Percentiles rank a stretch among this genome's conserved stretches.
These are phyloP conservation scores for Arrhamphus sclerolepis DNA, from an alignment of 2,797 vertebrate species.

Conservation along the genomic window DNA sequence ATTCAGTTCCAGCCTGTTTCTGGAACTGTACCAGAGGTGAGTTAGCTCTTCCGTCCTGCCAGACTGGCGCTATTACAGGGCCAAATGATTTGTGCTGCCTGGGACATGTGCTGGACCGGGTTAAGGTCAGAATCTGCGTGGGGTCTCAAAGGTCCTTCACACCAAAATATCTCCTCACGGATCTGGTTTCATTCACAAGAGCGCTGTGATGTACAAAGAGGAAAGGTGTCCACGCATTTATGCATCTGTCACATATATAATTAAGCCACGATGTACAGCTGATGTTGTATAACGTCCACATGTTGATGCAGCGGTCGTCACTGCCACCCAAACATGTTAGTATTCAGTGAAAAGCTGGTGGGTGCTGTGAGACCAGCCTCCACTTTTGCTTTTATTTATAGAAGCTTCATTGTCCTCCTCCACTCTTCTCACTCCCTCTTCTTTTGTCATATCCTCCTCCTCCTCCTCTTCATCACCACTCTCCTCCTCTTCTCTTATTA, in stretches of 20 bases:
- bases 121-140: conserved; percentile 2
- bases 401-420: conserved; percentile 58
- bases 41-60: background rate
- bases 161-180: background rate
- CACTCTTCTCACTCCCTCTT: conserved; percentile 34
- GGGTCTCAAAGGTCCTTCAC: background rate
- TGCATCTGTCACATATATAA: background rate
- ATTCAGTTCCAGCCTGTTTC: background rate
- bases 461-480: conserved; percentile 6
- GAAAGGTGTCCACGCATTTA: background rate
- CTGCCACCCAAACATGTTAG: conserved; percentile 18
- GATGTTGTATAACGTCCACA: too few species aligned
- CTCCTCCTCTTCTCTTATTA: conserved; percentile 22
- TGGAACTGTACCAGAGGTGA: background rate
- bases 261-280: too few species aligned
- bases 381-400: conserved; percentile 62
- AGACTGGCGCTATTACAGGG: background rate
- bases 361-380: conserved; percentile 33
- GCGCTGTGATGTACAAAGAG: too few species aligned
- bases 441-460: conserved; percentile 24
- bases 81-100: conserved; percentile 2
- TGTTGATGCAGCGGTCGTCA: background rate
- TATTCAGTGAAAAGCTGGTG: conserved; percentile 41
- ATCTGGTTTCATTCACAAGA: background rate
- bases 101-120: background rate